Evolutionary conservation across 2,797 vertebrate genomes (phyloP).

Genomic region (Muraenolepis orangiensis): DNA sequence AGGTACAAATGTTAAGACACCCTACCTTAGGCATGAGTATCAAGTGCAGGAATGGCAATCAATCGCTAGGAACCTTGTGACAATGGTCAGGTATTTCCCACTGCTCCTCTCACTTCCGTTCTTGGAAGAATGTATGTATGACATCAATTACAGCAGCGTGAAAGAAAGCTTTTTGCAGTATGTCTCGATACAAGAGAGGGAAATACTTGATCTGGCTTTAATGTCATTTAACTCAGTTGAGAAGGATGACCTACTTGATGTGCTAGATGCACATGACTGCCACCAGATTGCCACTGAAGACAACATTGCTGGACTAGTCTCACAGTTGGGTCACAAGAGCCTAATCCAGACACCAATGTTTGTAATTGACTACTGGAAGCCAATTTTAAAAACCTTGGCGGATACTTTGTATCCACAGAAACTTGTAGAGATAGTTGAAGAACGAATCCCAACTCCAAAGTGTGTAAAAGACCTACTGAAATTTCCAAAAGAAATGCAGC

Average conservation of each 20-base stretch:
- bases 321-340: conserved; percentile 37
- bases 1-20: background rate
- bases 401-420: conserved; percentile 1
- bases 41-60: too few relatives aligned
- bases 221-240: conserved; percentile 18
- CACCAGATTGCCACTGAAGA: conserved; percentile 25
- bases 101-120: conserved; percentile 26
- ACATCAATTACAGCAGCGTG: conserved; percentile 23
- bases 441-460: conserved; percentile 23
- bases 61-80: background rate
- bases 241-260: too few relatives aligned
- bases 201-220: conserved; percentile 16
- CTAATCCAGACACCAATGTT: conserved; percentile 34
- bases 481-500: conserved; percentile 10
- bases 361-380: conserved; percentile 38
- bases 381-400: conserved; percentile 21
- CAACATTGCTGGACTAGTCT: conserved; percentile 22
- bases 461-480: conserved; percentile 23
- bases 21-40: too few relatives aligned
- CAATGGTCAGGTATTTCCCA: conserved; percentile 27
- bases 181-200: conserved; percentile 17
- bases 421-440: conserved; percentile 6
- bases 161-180: conserved; percentile 17
- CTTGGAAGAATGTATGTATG: conserved; percentile 27
- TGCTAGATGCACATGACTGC: conserved; percentile 27